These are phyloP conservation scores for Platyscapa corneri DNA, from an alignment of 1,140 invertebrate species.

Conservation along the genomic window DNA sequence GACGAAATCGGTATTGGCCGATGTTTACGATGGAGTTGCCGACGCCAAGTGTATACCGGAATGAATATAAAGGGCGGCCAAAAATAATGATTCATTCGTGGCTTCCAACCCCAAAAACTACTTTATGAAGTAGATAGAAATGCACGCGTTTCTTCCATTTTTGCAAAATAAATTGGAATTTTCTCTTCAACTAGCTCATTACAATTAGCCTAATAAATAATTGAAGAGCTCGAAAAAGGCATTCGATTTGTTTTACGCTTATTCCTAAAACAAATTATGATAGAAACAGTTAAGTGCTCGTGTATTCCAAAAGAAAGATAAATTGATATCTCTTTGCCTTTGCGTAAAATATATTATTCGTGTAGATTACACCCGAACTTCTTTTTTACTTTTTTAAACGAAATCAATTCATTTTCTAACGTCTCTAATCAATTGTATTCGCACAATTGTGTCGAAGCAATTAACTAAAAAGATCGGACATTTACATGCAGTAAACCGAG, in stretches of 20 bases:
- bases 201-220: neutral
- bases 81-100: constrained; percentile 32
- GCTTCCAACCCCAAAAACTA: neutral
- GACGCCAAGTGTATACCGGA: neutral
- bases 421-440: neutral
- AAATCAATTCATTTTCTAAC: neutral
- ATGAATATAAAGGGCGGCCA: constrained; percentile 13
- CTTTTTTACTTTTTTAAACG: neutral
- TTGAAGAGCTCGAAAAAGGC: neutral
- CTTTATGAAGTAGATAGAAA: neutral
- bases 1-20: constrained; percentile 20
- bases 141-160: neutral
- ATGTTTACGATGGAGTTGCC: constrained; percentile 13
- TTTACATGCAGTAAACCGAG: constrained; percentile 12
- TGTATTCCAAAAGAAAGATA: too few relatives aligned
- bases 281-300: too few relatives aligned
- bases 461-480: neutral
- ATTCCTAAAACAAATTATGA: too few relatives aligned
- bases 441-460: neutral
- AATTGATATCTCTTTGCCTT: neutral
- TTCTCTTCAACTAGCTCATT: neutral
- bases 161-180: neutral
- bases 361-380: neutral
- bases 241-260: too few relatives aligned
- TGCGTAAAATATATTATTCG: neutral